phyloP scores from a whole-genome alignment of 2,113 vertebrate species.

The Azemiops feae region DNA sequence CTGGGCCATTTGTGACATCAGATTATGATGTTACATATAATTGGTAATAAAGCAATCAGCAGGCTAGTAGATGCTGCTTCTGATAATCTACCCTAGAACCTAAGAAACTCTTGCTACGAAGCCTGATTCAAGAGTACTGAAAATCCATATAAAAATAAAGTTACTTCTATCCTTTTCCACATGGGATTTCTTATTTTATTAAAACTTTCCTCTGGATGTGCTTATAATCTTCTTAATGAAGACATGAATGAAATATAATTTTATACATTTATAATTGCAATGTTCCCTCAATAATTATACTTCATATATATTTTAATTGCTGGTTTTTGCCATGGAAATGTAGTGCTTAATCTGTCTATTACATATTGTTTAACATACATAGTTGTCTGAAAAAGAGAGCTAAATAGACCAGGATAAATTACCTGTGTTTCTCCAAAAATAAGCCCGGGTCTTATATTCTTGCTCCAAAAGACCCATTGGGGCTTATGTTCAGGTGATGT shows the following conservation, averaged over 20 bases:
- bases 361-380: not conserved
- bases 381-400: not conserved
- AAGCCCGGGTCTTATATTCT: no score
- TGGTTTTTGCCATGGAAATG: not conserved
- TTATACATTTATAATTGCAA: not conserved
- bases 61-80: not conserved
- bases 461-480: no score
- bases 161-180: not conserved
- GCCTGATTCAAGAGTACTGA: not conserved
- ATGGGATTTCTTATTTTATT: not conserved
- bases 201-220: not conserved
- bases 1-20: not conserved
- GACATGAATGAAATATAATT: not conserved
- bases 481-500: no score
- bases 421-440: no score
- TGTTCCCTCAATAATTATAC: not conserved
- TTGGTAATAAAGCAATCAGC: not conserved
- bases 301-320: not conserved
- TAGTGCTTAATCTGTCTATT: not conserved
- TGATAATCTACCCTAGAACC: not conserved
- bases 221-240: not conserved
- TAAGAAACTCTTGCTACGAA: not conserved
- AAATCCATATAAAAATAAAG: not conserved
- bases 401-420: not conserved
- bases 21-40: not conserved